Percentiles rank a stretch among this genome's conserved stretches.
Evolutionary conservation across 2,888 invertebrate genomes (phyloP).

Genomic region (Nomada fabriciana): DNA sequence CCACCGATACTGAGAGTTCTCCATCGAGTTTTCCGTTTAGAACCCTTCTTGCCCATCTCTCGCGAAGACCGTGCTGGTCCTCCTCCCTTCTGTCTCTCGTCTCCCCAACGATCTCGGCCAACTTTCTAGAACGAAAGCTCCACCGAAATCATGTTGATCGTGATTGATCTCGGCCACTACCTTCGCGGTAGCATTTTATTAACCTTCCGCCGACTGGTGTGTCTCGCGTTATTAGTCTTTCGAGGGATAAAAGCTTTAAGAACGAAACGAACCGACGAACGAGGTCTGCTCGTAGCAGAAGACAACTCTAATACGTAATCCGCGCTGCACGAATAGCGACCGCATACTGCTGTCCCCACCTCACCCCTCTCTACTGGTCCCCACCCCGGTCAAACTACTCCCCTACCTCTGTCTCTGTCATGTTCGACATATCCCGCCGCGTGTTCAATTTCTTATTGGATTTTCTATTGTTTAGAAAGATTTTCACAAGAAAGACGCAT

Average conservation of each 20-base stretch:
- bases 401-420: conserved; percentile 45
- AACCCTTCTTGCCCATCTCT: conserved; percentile 87
- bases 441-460: background rate
- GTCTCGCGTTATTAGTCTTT: conserved; percentile 48
- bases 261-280: conserved; percentile 50
- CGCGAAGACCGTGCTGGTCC: conserved; percentile 62
- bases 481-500: too few relatives aligned
- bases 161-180: conserved; percentile 57
- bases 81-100: conserved; percentile 61
- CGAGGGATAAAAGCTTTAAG: conserved; percentile 32
- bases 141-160: conserved; percentile 60
- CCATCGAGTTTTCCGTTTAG: conserved; percentile 87
- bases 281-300: conserved; percentile 59
- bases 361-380: conserved; percentile 60
- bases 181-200: conserved; percentile 65
- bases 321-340: conserved; percentile 78
- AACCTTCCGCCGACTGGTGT: conserved; percentile 49
- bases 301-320: conserved; percentile 71
- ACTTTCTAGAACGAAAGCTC: conserved; percentile 58
- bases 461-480: background rate
- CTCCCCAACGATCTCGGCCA: conserved; percentile 57
- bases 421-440: conserved; percentile 9
- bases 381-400: conserved; percentile 53
- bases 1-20: conserved; percentile 87
- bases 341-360: conserved; percentile 79